Conservation (phyloP, 2,113 vertebrate species). For the Triplophysa siluroides region DNA sequence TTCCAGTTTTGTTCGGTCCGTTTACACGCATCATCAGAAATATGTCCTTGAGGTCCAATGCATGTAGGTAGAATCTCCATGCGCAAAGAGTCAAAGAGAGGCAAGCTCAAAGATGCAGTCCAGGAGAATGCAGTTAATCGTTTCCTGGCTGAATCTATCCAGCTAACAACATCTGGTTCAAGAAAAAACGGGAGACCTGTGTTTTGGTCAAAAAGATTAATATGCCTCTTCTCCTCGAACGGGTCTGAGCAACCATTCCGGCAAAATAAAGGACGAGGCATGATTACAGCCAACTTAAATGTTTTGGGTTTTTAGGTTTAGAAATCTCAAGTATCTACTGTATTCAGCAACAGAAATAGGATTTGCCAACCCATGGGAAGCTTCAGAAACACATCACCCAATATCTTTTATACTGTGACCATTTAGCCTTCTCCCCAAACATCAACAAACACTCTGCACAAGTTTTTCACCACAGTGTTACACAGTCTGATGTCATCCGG, state of each 20-base stretch:
- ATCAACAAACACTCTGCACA: slow-evolving; percentile 4
- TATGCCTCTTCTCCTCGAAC: slow-evolving; percentile 22
- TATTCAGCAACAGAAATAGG: background rate
- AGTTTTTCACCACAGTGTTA: slow-evolving; percentile 37
- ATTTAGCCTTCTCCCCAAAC: background rate
- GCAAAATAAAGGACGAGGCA: slow-evolving; percentile 48
- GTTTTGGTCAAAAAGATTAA: slow-evolving; percentile 34
- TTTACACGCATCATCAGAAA: slow-evolving; percentile 6
- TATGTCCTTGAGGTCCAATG: background rate
- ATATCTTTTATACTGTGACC: slow-evolving; percentile 24
- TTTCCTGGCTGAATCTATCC: slow-evolving; percentile 43
- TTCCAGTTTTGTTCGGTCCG: slow-evolving; percentile 33
- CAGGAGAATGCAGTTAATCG: slow-evolving; percentile 11
- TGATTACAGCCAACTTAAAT: background rate
- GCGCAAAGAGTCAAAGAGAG: slow-evolving; percentile 36
- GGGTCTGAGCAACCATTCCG: slow-evolving; percentile 24
- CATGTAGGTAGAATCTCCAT: slow-evolving; percentile 2
- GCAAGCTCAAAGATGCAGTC: slow-evolving; percentile 25
- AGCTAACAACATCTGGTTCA: slow-evolving; percentile 10
- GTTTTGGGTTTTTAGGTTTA: background rate
- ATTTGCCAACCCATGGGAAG: background rate
- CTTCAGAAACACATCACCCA: background rate
- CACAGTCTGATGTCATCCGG: slow-evolving; percentile 7
- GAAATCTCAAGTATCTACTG: background rate
- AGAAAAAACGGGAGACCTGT: background rate